Percentiles rank a stretch among this genome's conserved stretches.
Evolutionary conservation across 2,888 invertebrate genomes (phyloP).

Genomic region (Spisula solida): DNA sequence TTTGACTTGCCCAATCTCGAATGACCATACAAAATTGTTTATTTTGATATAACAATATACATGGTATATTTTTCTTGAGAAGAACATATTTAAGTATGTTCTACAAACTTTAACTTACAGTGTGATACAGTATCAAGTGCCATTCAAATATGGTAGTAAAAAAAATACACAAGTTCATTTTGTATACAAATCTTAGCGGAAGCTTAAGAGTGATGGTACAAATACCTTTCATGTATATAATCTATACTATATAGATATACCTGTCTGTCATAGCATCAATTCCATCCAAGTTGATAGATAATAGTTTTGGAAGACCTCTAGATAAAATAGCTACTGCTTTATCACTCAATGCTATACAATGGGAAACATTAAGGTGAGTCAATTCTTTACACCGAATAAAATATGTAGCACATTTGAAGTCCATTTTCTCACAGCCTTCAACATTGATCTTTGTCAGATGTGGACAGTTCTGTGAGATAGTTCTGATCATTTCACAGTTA

Average conservation of each 20-base stretch:
- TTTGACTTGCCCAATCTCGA: no score
- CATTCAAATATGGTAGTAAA: no score
- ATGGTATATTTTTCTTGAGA: no score
- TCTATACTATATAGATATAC: conserved; percentile 56
- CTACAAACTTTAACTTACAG: no score
- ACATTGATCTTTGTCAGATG: conserved; percentile 74
- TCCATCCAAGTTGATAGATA: conserved; percentile 78
- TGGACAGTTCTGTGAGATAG: conserved; percentile 72
- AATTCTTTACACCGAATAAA: conserved; percentile 63
- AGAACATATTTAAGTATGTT: no score
- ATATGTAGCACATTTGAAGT: conserved; percentile 66
- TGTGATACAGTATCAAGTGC: no score
- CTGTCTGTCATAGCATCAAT: conserved; percentile 77
- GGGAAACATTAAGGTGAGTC: conserved; percentile 77
- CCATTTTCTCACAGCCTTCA: conserved; percentile 76
- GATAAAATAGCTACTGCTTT: conserved; percentile 71
- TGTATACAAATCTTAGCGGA: no score
- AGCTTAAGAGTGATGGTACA: no score
- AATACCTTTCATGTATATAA: no score
- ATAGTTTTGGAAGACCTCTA: conserved; percentile 63
- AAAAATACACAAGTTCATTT: no score
- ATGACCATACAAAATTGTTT: no score
- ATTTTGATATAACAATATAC: no score
- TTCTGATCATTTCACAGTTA: conserved; percentile 68
- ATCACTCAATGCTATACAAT: conserved; percentile 76